Evolutionary conservation across 2,113 vertebrate species (phyloP).

Genomic region (Crocuta crocuta): DNA sequence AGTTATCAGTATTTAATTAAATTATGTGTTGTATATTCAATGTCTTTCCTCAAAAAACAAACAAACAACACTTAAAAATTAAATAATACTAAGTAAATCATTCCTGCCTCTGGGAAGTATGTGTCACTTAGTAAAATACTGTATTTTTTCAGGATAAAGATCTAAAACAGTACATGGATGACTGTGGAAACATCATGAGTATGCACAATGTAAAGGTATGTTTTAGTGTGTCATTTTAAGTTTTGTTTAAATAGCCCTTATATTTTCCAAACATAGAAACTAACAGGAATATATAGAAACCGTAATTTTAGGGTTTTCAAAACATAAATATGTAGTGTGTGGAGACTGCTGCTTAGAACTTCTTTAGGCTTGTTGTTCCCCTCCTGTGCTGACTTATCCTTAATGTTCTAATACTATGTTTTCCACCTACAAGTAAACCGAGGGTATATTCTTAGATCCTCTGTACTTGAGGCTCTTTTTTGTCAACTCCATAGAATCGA

Average conservation of each 20-base stretch:
- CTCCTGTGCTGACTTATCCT: neutral
- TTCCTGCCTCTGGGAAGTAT: neutral
- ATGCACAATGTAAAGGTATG: conserved; percentile 99
- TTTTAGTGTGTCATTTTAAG: neutral
- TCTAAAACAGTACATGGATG: conserved; percentile 99
- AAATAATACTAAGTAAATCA: neutral
- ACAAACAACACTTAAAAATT: conserved; percentile 7
- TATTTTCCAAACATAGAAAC: conserved; percentile 37
- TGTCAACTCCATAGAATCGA: conserved; percentile 11
- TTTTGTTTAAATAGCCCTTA: conserved; percentile 21
- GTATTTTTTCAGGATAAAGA: conserved; percentile 94
- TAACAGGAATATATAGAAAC: neutral
- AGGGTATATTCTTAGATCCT: neutral
- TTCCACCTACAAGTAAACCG: neutral
- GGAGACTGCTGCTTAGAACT: neutral
- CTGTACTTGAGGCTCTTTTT: conserved; percentile 8
- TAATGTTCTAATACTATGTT: neutral
- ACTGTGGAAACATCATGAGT: conserved; percentile 99
- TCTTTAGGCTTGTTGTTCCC: neutral
- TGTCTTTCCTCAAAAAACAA: conserved; percentile 46
- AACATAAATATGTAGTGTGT: neutral
- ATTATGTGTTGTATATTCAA: neutral
- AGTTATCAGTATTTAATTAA: conserved; percentile 42
- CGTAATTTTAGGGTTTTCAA: conserved; percentile 38
- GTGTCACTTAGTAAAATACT: neutral